A percentile compares a stretch with the other conserved stretches of the same genome.
These are phyloP conservation scores for Raja brachyura DNA, from an alignment of 2,113 vertebrate species.

Conservation along the genomic window DNA sequence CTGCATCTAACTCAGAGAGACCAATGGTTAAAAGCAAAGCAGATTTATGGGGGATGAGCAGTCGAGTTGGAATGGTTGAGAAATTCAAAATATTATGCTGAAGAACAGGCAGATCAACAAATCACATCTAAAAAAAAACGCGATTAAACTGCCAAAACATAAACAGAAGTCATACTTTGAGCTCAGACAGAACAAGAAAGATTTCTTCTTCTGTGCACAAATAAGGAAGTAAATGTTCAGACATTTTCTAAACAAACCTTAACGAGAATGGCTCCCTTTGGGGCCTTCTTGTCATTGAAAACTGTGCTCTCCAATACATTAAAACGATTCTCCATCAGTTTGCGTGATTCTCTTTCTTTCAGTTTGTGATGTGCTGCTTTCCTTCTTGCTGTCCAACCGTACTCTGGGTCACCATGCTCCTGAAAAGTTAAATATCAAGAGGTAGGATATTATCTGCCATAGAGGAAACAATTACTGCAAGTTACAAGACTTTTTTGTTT, in stretches of 20 bases:
- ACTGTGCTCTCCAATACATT: constrained; percentile 27
- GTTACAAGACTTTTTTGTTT: background rate
- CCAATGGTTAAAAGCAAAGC: background rate
- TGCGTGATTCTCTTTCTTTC: constrained; percentile 20
- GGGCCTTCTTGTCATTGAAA: constrained; percentile 18
- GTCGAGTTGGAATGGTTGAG: background rate
- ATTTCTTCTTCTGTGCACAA: background rate
- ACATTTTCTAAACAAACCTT: constrained; percentile 1
- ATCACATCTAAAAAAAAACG: background rate
- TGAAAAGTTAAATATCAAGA: background rate
- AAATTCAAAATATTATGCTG: background rate
- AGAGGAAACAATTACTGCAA: background rate
- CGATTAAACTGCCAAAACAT: background rate
- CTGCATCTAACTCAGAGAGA: background rate
- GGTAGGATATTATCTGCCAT: background rate
- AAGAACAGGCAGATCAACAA: background rate
- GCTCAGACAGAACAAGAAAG: background rate
- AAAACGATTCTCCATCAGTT: constrained; percentile 16
- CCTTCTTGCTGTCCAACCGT: background rate
- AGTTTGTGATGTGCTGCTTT: background rate
- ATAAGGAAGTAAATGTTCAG: background rate
- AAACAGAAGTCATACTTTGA: background rate
- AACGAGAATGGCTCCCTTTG: constrained; percentile 31
- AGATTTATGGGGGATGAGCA: background rate
- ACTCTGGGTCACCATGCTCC: background rate